A percentile compares a stretch with the other conserved stretches of the same genome.
Evolutionary conservation across 2,797 vertebrate species (phyloP).

Genomic region (Xenentodon cancila): DNA sequence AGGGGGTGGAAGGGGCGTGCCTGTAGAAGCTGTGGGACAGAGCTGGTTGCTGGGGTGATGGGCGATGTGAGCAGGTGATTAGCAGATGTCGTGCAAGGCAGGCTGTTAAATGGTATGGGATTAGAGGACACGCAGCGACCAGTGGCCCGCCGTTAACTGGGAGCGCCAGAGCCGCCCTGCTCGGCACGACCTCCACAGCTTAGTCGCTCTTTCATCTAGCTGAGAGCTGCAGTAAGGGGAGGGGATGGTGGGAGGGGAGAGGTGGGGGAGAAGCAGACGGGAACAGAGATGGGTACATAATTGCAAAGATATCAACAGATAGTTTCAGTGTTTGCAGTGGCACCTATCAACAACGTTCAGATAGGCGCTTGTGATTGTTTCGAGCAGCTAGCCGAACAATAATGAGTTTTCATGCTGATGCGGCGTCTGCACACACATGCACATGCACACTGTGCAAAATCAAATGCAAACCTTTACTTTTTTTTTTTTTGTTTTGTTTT

Average conservation of each 20-base stretch:
- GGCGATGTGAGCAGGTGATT: slow-evolving; percentile 80
- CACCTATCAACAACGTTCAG: slow-evolving; percentile 52
- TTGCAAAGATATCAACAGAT: slow-evolving; percentile 81
- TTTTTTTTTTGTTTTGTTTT: slow-evolving; percentile 57
- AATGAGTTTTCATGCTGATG: slow-evolving; percentile 78
- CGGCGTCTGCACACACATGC: slow-evolving; percentile 8
- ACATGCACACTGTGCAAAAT: slow-evolving; percentile 45
- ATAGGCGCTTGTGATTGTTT: slow-evolving; percentile 68
- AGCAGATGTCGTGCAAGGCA: slow-evolving; percentile 70
- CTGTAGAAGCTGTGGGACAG: slow-evolving; percentile 60
- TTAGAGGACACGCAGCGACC: slow-evolving; percentile 73
- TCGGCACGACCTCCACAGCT: slow-evolving; percentile 74
- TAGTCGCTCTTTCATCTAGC: slow-evolving; percentile 81
- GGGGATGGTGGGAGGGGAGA: slow-evolving; percentile 20
- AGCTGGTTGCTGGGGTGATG: slow-evolving; percentile 73
- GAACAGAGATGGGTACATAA: slow-evolving; percentile 72
- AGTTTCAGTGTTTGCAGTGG: slow-evolving; percentile 69
- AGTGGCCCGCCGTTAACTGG: slow-evolving; percentile 66
- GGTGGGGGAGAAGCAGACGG: slow-evolving; percentile 17
- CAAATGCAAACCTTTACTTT: slow-evolving; percentile 64
- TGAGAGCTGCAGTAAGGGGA: slow-evolving; percentile 56
- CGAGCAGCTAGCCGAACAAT: slow-evolving; percentile 61
- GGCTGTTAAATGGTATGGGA: slow-evolving; percentile 82
- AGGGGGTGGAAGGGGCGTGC: slow-evolving; percentile 66
- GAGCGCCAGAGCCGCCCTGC: slow-evolving; percentile 62